phyloP scores from a whole-genome alignment of 1,140 invertebrate genomes.

The Caenorhabditis remanei region DNA sequence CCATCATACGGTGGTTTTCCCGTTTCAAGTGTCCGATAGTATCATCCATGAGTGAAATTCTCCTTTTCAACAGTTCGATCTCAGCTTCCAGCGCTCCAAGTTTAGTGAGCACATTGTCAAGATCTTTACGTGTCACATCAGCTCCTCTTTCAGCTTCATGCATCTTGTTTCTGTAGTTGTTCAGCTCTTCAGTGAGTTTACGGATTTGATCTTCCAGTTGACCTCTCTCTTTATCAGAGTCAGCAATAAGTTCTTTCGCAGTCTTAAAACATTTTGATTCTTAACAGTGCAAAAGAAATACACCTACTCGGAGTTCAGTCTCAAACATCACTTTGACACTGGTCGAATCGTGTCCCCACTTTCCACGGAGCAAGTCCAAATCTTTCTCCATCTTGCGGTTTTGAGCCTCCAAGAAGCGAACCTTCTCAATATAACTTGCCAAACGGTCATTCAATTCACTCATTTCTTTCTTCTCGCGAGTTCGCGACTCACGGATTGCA shows the following conservation, averaged over 20 bases:
- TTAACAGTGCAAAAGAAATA: not conserved
- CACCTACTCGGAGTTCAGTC: constrained; percentile 77
- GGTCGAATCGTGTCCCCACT: constrained; percentile 79
- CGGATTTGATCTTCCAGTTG: constrained; percentile 69
- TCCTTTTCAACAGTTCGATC: constrained; percentile 74
- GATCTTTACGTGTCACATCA: constrained; percentile 67
- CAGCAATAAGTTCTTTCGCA: constrained; percentile 73
- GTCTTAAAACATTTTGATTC: constrained; percentile 63
- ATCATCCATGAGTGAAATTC: constrained; percentile 75
- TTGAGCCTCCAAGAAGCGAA: constrained; percentile 80
- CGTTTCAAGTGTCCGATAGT: constrained; percentile 75
- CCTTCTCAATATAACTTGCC: constrained; percentile 77
- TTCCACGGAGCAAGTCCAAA: constrained; percentile 78
- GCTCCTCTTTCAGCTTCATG: constrained; percentile 75
- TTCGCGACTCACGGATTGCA: constrained; percentile 78
- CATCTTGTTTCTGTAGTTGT: constrained; percentile 73
- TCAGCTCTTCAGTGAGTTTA: constrained; percentile 71
- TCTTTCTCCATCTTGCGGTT: constrained; percentile 80
- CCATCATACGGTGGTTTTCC: constrained; percentile 73
- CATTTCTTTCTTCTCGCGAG: constrained; percentile 78
- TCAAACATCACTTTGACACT: constrained; percentile 80
- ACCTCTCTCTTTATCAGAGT: constrained; percentile 69
- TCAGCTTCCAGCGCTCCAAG: constrained; percentile 76
- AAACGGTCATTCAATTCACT: constrained; percentile 76
- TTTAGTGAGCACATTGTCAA: constrained; percentile 74